phyloP scores from a whole-genome alignment of 2,888 invertebrate species.

The Crossocerus cetratus region DNA sequence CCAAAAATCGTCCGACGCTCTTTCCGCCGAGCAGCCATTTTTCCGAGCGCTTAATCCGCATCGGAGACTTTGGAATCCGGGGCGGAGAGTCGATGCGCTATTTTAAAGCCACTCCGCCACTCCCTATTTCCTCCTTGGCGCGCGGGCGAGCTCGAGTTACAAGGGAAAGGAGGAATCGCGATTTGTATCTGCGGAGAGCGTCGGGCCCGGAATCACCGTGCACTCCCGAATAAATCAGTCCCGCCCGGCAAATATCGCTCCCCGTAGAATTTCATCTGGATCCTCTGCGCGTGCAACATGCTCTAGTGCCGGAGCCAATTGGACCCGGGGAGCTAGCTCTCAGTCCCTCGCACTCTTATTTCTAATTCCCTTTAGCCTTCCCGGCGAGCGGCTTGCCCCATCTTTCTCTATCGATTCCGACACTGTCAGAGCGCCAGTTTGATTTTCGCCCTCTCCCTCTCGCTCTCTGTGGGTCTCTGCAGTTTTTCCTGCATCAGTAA shows the following conservation, averaged over 20 bases:
- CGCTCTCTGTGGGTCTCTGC: background rate
- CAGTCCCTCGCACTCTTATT: slow-evolving; percentile 22
- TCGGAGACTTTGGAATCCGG: slow-evolving; percentile 28
- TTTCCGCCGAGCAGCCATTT: slow-evolving; percentile 40
- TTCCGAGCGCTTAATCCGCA: slow-evolving; percentile 42
- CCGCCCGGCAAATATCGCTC: slow-evolving; percentile 31
- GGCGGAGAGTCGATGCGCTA: slow-evolving; percentile 16
- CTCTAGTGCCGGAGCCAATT: background rate
- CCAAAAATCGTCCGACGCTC: slow-evolving; percentile 33
- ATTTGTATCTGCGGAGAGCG: slow-evolving; percentile 46
- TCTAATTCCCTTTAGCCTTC: background rate
- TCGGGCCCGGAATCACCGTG: slow-evolving; percentile 37
- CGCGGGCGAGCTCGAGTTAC: slow-evolving; percentile 21
- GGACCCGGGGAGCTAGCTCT: background rate
- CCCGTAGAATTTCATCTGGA: slow-evolving; percentile 43
- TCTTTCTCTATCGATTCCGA: slow-evolving; percentile 1
- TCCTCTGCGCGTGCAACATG: slow-evolving; percentile 2
- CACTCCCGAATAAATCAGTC: slow-evolving; percentile 50
- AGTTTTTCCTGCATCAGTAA: background rate
- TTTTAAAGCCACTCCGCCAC: slow-evolving; percentile 33
- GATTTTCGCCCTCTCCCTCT: background rate
- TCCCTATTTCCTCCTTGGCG: slow-evolving; percentile 45
- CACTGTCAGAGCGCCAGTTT: slow-evolving; percentile 17
- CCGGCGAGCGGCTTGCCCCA: background rate
- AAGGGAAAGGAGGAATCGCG: slow-evolving; percentile 52